phyloP scores from a whole-genome alignment of 2,113 vertebrate genomes.

The Plotosus lineatus region DNA sequence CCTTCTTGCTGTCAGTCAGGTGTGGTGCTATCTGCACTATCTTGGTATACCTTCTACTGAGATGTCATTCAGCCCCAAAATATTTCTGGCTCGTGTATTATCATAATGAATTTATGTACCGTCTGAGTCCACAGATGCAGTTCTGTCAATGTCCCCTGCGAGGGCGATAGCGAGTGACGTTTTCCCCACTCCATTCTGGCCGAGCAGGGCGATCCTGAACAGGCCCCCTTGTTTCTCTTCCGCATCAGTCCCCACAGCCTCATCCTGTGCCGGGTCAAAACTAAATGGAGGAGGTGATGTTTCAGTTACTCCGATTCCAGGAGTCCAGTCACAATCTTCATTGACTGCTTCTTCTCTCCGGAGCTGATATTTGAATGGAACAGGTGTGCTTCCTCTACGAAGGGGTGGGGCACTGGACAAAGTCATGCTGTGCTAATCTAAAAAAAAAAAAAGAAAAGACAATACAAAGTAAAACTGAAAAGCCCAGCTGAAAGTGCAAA shows the following conservation, averaged over 20 bases:
- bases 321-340: constrained; percentile 82
- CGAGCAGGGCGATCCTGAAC: constrained; percentile 75
- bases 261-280: constrained; percentile 72
- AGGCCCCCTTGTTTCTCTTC: constrained; percentile 66
- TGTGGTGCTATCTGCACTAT: no score
- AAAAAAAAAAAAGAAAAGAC: neutral
- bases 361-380: constrained; percentile 85
- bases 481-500: no score
- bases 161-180: constrained; percentile 81
- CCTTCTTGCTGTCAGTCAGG: no score
- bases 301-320: constrained; percentile 61
- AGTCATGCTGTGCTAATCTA: constrained; percentile 57
- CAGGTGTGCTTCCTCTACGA: constrained; percentile 84
- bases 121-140: constrained; percentile 68
- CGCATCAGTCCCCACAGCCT: constrained; percentile 55
- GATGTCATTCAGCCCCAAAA: neutral
- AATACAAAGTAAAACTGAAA: neutral
- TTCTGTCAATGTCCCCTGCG: constrained; percentile 69
- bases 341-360: constrained; percentile 78
- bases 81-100: neutral
- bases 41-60: neutral
- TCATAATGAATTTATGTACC: constrained; percentile 51
- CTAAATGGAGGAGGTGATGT: constrained; percentile 66
- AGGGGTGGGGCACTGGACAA: constrained; percentile 69
- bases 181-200: constrained; percentile 87